Evolutionary conservation across 2,797 vertebrate species (phyloP), one percentile per base, ranked within the genome.

Genomic region (Atherinosoma microstoma): DNA sequence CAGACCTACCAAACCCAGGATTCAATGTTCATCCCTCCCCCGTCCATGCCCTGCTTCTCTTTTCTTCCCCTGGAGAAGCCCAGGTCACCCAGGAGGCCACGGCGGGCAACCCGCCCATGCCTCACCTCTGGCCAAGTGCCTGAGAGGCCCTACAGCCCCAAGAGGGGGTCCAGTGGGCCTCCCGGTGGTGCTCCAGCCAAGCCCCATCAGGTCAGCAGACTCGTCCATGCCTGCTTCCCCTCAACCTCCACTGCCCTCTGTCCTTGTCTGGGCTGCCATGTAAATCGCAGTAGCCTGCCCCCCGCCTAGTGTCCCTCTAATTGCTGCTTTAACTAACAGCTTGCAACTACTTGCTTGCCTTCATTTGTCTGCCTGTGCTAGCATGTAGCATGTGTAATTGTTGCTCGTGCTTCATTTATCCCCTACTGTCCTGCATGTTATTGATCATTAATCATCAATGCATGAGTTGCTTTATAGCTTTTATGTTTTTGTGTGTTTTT

Each of bases 121-220:
- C 93, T 96, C 77, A 76, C 79, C 49, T 68, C 93, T 20, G 92
- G 93, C 53, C 73, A 87, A 7, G 75, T 92, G 85, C 93, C 92
- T 64, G 97, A 97, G 89, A 95, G 94, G 85, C 89, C 95, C 79
- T 94, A 94, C 92, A 96, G 94, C 93, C 94, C 94, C 91, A 97
- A 94, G 86, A 98, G 95, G 90, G 94, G 92, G 67, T 90, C 92
- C 85, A 92, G 92, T 94, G 95, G 83, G 91, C 93, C 78, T 78
- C 86, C 95, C 62, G 87, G 93, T 80, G 95, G 95, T 82, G 91
- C 94, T 85, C 59, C 89, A 70, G 27, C 92, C 86, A 97, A 95
- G 92, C 92, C 88, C 94, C 79, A 83, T 93, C 95, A 95, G 89
- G 96, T 99, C 93, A 99, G 97, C 95, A 97, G 89, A 95, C 93